Conservation (phyloP, 2,113 vertebrate genomes). For the Mustela nigripes region DNA sequence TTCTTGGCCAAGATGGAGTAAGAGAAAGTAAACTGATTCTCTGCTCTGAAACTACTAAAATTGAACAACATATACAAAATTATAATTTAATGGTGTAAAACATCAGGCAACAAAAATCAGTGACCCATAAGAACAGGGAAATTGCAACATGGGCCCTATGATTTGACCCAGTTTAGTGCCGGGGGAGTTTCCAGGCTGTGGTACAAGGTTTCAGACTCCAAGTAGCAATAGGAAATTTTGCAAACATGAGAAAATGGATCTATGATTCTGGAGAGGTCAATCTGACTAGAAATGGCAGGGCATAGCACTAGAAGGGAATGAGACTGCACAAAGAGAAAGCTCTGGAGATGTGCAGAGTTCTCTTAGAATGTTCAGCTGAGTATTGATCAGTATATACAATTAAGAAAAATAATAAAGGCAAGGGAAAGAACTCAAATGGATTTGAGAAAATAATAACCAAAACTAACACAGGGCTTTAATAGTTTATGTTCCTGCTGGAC, state of each 20-base stretch:
- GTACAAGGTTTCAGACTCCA: not conserved
- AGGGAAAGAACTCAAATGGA: not conserved
- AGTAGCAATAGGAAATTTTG: not conserved
- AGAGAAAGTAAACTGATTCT: not conserved
- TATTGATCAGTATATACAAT: not conserved
- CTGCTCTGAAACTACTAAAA: not conserved
- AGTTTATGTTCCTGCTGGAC: not conserved
- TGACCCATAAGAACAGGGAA: not conserved
- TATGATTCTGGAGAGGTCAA: not conserved
- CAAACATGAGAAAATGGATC: not conserved
- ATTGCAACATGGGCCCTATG: not conserved
- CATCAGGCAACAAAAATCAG: not conserved
- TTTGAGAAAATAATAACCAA: not conserved
- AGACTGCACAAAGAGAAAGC: not conserved
- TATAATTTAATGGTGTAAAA: not conserved
- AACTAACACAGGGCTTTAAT: not conserved
- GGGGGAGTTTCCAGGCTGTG: not conserved
- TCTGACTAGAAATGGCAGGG: not conserved
- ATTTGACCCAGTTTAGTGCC: not conserved
- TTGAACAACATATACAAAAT: not conserved
- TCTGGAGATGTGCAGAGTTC: not conserved
- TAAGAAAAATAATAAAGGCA: constrained; percentile 8
- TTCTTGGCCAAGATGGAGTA: not conserved
- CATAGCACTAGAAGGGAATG: not conserved
- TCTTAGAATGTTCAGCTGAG: not conserved